Evolutionary conservation across 2,797 vertebrate genomes (phyloP), one percentile per base, ranked within the genome.

Genomic region (Schizopygopsis pylzovi): DNA sequence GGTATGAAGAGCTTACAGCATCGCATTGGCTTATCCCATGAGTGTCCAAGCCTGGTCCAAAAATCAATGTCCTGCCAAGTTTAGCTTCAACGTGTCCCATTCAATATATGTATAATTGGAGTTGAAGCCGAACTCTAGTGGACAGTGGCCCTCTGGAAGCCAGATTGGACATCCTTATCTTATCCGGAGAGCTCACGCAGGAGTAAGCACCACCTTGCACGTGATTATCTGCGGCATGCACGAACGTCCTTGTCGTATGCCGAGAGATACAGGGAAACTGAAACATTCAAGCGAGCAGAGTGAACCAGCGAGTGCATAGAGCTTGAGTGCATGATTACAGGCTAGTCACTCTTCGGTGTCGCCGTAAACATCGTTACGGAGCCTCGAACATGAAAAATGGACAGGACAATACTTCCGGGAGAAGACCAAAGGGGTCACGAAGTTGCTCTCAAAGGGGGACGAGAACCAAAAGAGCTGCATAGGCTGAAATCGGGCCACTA

Each of bases 231-330:
- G 28, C 10, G 28, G 22, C 12, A 41, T 70, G 33, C 83, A 67
- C 20, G 28, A 49, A 4, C 70, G 28, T 3, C 6, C 28, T 73
- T 45, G 54, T n/a, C 7, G 47, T 33, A 71, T 45, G 20, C 16
- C 16, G 11, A 41, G 33, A 79, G 61, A 77, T 54, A 88, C 39
- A 56, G 39, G 61, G 47, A 54, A 78, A 39, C 47, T 25, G 16
- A 83, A 28, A 84, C 61, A 85, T 79, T 84, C 43, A 83, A 54
- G 84, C 71, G 82, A 89, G 80, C 76, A 88, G 77, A 84, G 87
- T 56, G 87, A 85, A 86, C 81, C 70, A 86, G 83, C 37, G 67
- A 89, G 68, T 93, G 93, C 91, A 94, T 93, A 93, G 92, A 82
- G 87, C 63, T 92, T 92, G 93, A 83, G 88, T 37, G 75, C 82